Evolutionary conservation across 2,113 vertebrate species (phyloP).

Genomic region (Syrrhaptes paradoxus): DNA sequence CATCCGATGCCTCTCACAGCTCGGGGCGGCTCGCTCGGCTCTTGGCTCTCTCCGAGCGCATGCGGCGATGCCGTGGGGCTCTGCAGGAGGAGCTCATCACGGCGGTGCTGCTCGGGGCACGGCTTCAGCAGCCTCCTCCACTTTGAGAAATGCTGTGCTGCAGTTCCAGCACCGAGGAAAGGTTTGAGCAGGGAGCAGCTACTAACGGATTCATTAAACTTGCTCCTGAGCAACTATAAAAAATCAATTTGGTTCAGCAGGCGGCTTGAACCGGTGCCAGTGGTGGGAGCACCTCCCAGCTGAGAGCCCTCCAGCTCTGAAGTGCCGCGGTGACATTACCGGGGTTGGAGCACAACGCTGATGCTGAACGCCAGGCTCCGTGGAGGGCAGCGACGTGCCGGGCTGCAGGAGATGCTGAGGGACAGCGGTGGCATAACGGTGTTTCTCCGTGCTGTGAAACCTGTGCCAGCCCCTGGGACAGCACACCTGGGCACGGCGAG

Average conservation of each 20-base stretch:
- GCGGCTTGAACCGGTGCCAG: slow-evolving; percentile 76
- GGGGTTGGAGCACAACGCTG: not conserved
- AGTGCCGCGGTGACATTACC: not conserved
- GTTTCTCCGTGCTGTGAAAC: not conserved
- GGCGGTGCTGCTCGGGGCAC: not conserved
- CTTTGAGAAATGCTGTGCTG: slow-evolving; percentile 23
- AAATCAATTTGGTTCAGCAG: slow-evolving; percentile 87
- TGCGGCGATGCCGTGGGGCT: no score
- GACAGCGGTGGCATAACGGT: not conserved
- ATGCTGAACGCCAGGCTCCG: not conserved
- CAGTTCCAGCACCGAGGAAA: slow-evolving; percentile 51
- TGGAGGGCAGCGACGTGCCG: not conserved
- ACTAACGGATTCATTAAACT: slow-evolving; percentile 86
- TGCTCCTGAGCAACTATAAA: slow-evolving; percentile 83
- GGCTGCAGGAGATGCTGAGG: not conserved
- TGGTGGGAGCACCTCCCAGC: slow-evolving; percentile 62
- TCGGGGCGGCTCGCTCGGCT: rapidly evolving
- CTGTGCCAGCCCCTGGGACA: not conserved
- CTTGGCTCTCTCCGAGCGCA: not conserved
- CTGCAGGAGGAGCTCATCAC: not conserved
- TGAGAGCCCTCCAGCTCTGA: slow-evolving; percentile 32
- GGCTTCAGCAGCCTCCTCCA: slow-evolving; percentile 45
- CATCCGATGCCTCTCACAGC: not conserved
- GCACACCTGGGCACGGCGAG: not conserved
- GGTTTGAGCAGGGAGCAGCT: slow-evolving; percentile 75